Conservation (phyloP, 2,113 vertebrate genomes). For the Potamarius usumacintae region DNA sequence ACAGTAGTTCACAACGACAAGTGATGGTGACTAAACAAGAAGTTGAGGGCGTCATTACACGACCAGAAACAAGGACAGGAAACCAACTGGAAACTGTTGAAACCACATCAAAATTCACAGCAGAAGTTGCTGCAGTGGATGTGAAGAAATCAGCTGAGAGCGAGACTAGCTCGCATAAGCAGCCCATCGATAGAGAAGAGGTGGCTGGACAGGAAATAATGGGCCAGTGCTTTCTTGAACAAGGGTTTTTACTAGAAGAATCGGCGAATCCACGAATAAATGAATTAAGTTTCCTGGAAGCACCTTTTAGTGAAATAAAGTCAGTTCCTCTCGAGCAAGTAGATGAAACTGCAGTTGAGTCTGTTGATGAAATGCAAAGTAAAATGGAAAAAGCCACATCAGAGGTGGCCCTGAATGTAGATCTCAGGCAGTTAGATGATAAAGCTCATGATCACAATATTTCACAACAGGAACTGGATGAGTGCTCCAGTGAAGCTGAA, state of each 20-base stretch:
- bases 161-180: neutral
- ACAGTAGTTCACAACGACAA: neutral
- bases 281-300: neutral
- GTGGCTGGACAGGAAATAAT: slow-evolving; percentile 10
- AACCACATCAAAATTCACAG: slow-evolving; percentile 11
- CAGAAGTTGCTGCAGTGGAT: slow-evolving; percentile 19
- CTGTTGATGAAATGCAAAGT: neutral
- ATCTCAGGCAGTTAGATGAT: neutral
- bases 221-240: neutral
- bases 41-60: neutral
- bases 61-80: neutral
- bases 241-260: neutral
- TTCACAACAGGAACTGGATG: slow-evolving; percentile 2
- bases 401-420: neutral
- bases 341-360: slow-evolving; percentile 5
- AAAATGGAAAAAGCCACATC: neutral
- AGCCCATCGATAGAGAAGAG: neutral
- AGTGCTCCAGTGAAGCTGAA: neutral
- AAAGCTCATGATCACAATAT: neutral
- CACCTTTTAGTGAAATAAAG: neutral
- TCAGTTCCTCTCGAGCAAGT: neutral
- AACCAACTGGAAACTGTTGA: neutral
- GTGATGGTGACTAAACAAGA: neutral
- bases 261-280: neutral
- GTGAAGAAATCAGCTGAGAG: slow-evolving; percentile 21